Base-by-base conservation (phyloP, 2,888 invertebrate genomes). In the Cordilura impudica region DNA sequence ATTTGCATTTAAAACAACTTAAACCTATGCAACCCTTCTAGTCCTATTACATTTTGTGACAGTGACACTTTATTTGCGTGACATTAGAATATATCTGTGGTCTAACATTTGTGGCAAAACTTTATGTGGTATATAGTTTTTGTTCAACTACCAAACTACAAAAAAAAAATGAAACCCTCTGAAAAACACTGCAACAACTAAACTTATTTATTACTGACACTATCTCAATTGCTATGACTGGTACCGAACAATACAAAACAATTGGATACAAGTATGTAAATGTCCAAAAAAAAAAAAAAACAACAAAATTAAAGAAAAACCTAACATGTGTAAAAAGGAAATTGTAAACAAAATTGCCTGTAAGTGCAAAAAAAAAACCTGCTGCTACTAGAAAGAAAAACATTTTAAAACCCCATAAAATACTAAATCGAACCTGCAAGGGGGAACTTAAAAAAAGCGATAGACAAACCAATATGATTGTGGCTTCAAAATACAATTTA, bases 141-240 rank as follows among this genome's bases (percentile, higher is more conserved):
- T 61, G 12, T 49, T 16, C 14, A 14, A 16, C 19, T 16, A 18
- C 31, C 16, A 4, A 43, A 12, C 21, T 35, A 51, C 16, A 71
- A 60, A 60, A 35, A 58, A 21, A 53, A 23, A 35, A 12, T 60
- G 1, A 8, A 47, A 53, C 39, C 7, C 10, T 56, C 10, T 10
- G 23, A 60, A 60, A 26, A 61, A 45, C 23, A 31, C 47, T 69
- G n/a, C 10, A 35, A 75, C 67, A 75, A 56, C 58, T 67, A 56
- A 79, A 75, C 71, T 79, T 79, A 79, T 79, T 79, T 79, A 76
- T 79, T 79, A 79, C 79, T 79, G 79, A 79, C 79, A 79, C 79
- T 79, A 79, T 79, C 79, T 67, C 79, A 79, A 79, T 75, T 75
- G 79, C 71, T 72, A 29, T n/a, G 45, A 31, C 47, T 63, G 61